A percentile compares a stretch with the other conserved stretches of the same genome.
Conservation (phyloP, 23 tunicate genomes). For the Clavelina lepadiformis region DNA sequence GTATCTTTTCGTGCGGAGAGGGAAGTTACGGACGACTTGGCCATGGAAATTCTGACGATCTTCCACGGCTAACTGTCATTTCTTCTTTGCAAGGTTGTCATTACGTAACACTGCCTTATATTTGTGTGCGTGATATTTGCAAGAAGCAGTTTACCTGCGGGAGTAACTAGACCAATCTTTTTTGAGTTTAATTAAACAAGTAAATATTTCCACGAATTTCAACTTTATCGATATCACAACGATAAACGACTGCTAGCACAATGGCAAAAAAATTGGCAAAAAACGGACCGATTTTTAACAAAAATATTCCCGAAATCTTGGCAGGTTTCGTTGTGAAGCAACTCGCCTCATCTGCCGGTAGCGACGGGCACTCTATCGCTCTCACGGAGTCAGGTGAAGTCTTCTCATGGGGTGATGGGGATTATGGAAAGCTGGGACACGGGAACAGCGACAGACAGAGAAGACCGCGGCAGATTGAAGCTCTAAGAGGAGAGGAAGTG, state of each 20-base stretch:
- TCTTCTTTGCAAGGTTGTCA: conserved; percentile 81
- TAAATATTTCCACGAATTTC: too few species aligned
- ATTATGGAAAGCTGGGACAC: conserved; percentile 98
- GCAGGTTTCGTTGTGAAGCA: conserved; percentile 90
- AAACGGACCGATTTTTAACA: not conserved
- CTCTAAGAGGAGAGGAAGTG: conserved; percentile 83
- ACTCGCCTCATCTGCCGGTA: conserved; percentile 85
- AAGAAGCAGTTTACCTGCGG: too few species aligned
- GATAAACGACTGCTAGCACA: not conserved
- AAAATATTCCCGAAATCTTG: not conserved
- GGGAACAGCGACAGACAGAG: conserved; percentile 98
- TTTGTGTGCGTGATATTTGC: too few species aligned
- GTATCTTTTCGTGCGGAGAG: conserved; percentile 86
- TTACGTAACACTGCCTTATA: too few species aligned
- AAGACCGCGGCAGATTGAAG: conserved; percentile 92
- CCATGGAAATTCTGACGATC: conserved; percentile 96
- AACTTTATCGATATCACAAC: not conserved
- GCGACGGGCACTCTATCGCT: conserved; percentile 96
- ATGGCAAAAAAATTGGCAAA: not conserved
- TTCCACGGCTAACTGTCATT: conserved; percentile 56
- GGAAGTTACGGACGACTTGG: conserved; percentile 99
- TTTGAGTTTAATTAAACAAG: too few species aligned
- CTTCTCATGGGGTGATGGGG: conserved; percentile 99
- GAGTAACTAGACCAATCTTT: too few species aligned
- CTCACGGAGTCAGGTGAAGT: conserved; percentile 96